Evolutionary conservation across 2,113 vertebrate genomes (phyloP).

Genomic region (Paracanthobrama guichenoti): DNA sequence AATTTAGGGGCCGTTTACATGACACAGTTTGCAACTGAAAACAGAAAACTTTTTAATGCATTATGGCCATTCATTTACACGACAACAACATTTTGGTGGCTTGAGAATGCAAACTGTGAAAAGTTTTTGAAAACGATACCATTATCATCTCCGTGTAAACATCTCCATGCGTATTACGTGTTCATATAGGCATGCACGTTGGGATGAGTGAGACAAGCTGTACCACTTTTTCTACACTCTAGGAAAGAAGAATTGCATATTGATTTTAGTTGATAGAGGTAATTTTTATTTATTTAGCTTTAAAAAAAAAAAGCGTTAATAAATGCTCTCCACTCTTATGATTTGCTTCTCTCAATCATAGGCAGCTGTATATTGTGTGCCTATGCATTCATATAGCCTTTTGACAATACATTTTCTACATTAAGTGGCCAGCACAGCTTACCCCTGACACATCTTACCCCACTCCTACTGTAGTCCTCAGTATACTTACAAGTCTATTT

Average conservation of each 20-base stretch:
- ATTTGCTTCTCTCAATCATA: background rate
- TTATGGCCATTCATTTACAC: no score
- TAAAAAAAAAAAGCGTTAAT: no score
- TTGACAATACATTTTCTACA: background rate
- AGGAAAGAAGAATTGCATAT: background rate
- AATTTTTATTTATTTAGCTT: background rate
- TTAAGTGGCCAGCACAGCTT: background rate
- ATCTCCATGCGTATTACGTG: no score
- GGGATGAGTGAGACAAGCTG: background rate
- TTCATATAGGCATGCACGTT: no score
- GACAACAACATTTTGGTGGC: no score
- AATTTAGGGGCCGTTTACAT: no score
- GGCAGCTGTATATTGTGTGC: background rate
- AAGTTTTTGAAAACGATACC: no score
- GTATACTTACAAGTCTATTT: conserved; percentile 2
- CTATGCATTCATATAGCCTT: background rate
- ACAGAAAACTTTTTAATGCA: no score
- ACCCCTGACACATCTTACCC: background rate
- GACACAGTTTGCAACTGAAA: no score
- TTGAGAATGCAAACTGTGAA: no score
- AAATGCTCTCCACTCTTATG: background rate
- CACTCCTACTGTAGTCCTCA: background rate
- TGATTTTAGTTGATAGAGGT: background rate
- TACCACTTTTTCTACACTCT: background rate
- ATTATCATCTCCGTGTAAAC: no score